phyloP scores from a whole-genome alignment of 1,140 invertebrate species.

The Apis cerana region DNA sequence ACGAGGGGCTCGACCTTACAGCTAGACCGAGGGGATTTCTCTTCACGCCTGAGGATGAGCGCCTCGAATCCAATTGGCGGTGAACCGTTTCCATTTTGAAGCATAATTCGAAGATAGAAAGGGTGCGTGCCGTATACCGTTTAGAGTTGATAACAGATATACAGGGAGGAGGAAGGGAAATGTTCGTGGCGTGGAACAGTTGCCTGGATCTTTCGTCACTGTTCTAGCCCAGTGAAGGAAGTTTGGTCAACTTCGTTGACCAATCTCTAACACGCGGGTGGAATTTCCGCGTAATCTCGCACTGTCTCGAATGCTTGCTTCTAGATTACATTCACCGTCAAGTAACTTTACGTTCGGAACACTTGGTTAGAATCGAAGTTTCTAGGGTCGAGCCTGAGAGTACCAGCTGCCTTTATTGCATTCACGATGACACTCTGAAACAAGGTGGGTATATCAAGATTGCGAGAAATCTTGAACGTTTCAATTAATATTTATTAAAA shows the following conservation, averaged over 20 bases:
- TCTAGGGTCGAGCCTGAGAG: background rate
- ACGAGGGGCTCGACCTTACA: background rate
- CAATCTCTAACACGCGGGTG: constrained; percentile 39
- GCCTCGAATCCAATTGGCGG: background rate
- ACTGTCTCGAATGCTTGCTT: constrained; percentile 24
- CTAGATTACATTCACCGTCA: constrained; percentile 10
- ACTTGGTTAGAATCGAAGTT: constrained; percentile 16
- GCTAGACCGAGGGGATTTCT: background rate
- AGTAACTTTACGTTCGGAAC: constrained; percentile 1
- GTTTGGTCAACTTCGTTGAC: constrained; percentile 27
- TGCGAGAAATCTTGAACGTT: background rate
- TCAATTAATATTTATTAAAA: background rate
- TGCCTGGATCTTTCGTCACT: background rate
- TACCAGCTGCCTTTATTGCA: constrained; percentile 10
- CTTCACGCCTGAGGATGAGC: background rate
- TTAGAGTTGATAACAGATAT: background rate
- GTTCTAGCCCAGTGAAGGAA: background rate
- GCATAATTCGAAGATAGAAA: constrained; percentile 8
- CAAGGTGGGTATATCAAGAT: constrained; percentile 1
- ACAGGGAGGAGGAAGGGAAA: background rate
- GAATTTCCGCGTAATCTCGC: constrained; percentile 35
- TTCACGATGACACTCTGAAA: background rate
- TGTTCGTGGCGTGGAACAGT: background rate
- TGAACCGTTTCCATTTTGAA: background rate
- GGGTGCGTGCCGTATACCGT: background rate